Conservation (phyloP, 2,797 vertebrate genomes). For the Graptemys geographica region DNA sequence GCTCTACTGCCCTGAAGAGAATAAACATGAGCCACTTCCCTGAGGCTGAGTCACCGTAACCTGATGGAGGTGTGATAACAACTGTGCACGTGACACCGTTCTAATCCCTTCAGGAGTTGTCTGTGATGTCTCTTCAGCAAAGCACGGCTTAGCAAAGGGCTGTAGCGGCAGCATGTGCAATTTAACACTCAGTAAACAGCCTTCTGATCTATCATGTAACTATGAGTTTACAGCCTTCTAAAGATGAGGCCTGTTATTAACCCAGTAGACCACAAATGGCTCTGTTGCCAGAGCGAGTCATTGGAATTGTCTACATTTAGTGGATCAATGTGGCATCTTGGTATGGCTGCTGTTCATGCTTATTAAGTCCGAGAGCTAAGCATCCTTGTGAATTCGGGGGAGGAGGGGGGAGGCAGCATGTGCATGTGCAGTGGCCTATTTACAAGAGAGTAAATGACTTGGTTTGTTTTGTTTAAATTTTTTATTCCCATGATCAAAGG, state of each 20-base stretch:
- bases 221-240: background rate
- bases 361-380: background rate
- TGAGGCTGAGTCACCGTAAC: background rate
- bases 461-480: background rate
- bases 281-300: background rate
- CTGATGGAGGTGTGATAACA: background rate
- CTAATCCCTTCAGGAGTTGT: background rate
- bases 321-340: background rate
- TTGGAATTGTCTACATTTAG: background rate
- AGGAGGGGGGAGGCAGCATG: background rate
- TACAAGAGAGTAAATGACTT: conserved; percentile 12
- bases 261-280: background rate
- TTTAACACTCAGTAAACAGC: background rate
- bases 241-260: background rate
- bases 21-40: background rate
- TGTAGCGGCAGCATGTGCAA: background rate
- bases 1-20: conserved; percentile 8
- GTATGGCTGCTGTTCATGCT: background rate
- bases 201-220: conserved; percentile 2
- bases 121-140: background rate
- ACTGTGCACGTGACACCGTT: background rate
- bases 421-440: background rate
- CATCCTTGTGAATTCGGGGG: background rate
- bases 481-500: conserved; percentile 26
- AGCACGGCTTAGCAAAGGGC: background rate